Conservation (phyloP, 1,140 invertebrate species). For the Gonatopus flavifemur region DNA sequence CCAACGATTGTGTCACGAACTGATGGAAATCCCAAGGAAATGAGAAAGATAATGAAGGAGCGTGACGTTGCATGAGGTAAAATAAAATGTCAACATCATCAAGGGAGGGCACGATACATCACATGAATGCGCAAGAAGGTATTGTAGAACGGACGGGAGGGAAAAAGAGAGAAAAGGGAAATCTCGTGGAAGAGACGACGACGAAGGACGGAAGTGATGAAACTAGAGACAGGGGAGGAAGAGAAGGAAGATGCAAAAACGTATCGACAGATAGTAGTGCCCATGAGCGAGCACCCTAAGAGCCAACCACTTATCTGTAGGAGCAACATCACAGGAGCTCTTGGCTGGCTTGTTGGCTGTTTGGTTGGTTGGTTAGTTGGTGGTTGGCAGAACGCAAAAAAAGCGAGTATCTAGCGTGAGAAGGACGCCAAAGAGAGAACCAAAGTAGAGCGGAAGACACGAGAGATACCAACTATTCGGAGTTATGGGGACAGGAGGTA, state of each 20-base stretch:
- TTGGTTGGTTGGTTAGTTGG: constrained; percentile 44
- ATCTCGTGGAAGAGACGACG: constrained; percentile 6
- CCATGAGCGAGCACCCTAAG: constrained; percentile 47
- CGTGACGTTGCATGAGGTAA: constrained; percentile 37
- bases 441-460: constrained; percentile 48
- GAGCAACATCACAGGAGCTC: constrained; percentile 54
- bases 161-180: constrained; percentile 13
- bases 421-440: constrained; percentile 49
- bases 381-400: constrained; percentile 32
- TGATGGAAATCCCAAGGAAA: constrained; percentile 31
- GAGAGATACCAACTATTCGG: constrained; percentile 34
- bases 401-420: constrained; percentile 50
- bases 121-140: constrained; percentile 14
- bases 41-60: constrained; percentile 42
- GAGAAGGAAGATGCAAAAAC: constrained; percentile 32
- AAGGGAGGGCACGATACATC: constrained; percentile 16
- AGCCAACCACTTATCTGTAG: constrained; percentile 53
- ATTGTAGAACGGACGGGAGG: background rate
- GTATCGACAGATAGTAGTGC: constrained; percentile 49
- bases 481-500: constrained; percentile 5
- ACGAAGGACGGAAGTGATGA: constrained; percentile 14
- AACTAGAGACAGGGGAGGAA: constrained; percentile 16
- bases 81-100: constrained; percentile 43
- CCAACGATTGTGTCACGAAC: constrained; percentile 37
- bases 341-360: constrained; percentile 47